Conservation (phyloP, 2,888 invertebrate genomes). For the Ommatoiulus sabulosus region DNA sequence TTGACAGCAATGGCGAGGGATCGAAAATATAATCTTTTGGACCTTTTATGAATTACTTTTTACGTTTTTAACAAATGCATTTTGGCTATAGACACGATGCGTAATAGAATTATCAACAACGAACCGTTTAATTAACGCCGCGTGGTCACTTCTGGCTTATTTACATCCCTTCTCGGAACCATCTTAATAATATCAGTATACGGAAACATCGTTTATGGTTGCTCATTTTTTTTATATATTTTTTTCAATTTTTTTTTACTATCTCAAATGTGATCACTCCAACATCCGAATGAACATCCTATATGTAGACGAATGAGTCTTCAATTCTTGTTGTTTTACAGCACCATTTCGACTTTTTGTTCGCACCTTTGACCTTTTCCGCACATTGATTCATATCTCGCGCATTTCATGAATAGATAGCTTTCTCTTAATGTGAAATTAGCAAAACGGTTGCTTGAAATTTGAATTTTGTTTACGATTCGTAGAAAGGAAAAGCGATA, state of each 20-base stretch:
- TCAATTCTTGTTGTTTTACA: background rate
- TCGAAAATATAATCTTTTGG: background rate
- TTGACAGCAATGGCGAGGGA: background rate
- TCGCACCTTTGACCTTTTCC: conserved; percentile 11
- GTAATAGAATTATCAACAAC: background rate
- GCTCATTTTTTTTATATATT: too few relatives aligned
- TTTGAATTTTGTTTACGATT: conserved; percentile 41
- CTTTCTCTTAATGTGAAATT: conserved; percentile 23
- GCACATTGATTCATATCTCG: conserved; percentile 1
- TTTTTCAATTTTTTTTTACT: background rate
- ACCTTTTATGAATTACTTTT: background rate
- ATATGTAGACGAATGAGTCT: background rate
- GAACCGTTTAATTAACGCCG: background rate
- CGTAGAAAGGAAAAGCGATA: conserved; percentile 47
- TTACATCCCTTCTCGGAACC: background rate
- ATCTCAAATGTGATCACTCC: conserved; percentile 16
- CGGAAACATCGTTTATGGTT: too few relatives aligned
- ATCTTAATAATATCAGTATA: background rate
- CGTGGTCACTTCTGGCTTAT: background rate
- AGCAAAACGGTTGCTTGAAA: conserved; percentile 19
- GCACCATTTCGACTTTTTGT: background rate
- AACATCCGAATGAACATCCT: background rate
- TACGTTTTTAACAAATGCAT: background rate
- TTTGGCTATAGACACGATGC: background rate
- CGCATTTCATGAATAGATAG: conserved; percentile 47